Evolutionary conservation across 1,140 invertebrate genomes (phyloP).

Genomic region (Melipona quadrifasciata): DNA sequence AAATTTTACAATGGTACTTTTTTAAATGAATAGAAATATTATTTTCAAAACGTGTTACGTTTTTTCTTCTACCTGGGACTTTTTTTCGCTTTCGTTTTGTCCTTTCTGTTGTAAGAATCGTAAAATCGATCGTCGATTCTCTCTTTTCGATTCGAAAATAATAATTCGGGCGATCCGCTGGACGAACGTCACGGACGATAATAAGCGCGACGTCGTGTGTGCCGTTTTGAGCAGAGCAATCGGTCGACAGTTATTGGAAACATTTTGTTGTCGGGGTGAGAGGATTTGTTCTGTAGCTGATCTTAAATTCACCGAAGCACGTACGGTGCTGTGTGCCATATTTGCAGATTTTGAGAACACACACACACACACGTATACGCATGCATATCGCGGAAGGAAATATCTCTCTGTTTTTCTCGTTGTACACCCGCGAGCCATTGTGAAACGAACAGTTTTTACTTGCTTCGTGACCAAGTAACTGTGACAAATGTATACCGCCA

Average conservation of each 20-base stretch:
- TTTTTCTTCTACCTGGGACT: not conserved
- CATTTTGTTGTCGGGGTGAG: too few species aligned
- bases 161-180: not conserved
- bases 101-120: not conserved
- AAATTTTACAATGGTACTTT: too few species aligned
- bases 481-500: slow-evolving; percentile 4
- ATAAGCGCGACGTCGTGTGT: not conserved
- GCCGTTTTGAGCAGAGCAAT: too few species aligned
- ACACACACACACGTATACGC: not conserved
- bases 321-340: not conserved
- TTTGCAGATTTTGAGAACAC: not conserved
- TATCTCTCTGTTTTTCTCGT: not conserved
- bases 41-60: too few species aligned
- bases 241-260: not conserved
- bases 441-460: slow-evolving; percentile 12
- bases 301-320: not conserved
- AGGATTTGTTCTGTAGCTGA: not conserved
- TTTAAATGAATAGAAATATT: too few species aligned
- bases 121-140: not conserved
- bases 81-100: not conserved
- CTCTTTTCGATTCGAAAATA: not conserved
- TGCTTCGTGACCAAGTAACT: not conserved
- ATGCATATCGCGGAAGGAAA: not conserved
- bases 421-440: not conserved
- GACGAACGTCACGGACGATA: not conserved